These are phyloP conservation scores for Puntigrus tetrazona DNA, from an alignment of 2,113 vertebrate genomes.

Conservation along the genomic window DNA sequence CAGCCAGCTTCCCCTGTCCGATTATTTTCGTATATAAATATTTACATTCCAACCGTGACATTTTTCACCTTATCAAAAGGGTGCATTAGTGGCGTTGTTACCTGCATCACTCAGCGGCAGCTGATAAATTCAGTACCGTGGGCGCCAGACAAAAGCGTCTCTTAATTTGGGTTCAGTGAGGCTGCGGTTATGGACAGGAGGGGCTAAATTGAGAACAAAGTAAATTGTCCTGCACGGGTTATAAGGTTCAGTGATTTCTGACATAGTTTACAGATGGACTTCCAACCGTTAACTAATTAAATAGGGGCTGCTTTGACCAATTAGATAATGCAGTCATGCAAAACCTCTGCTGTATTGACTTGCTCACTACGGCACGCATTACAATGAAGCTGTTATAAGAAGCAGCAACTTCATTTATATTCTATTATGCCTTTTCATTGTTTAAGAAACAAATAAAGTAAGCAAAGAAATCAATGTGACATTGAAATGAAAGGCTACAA, in stretches of 20 bases:
- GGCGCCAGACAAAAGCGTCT: conserved; percentile 56
- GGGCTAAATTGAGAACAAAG: conserved; percentile 53
- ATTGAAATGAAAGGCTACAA: conserved; percentile 44
- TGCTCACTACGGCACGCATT: not conserved
- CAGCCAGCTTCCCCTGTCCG: conserved; percentile 42
- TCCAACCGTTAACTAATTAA: conserved; percentile 38
- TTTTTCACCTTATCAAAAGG: conserved; percentile 65
- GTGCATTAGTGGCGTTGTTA: conserved; percentile 65
- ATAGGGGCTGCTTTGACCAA: conserved; percentile 24
- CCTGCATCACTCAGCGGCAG: conserved; percentile 62
- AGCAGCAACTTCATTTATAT: not conserved
- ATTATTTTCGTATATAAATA: conserved; percentile 65
- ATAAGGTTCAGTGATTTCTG: conserved; percentile 18
- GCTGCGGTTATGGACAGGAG: conserved; percentile 40
- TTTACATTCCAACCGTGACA: conserved; percentile 63
- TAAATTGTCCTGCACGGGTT: not conserved
- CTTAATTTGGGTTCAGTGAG: conserved; percentile 52
- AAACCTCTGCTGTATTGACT: conserved; percentile 18
- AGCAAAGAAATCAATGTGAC: not conserved
- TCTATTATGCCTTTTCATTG: not conserved
- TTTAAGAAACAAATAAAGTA: not conserved
- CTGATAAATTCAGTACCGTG: conserved; percentile 63
- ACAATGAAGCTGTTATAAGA: not conserved
- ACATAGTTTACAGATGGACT: conserved; percentile 40
- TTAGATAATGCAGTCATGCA: conserved; percentile 32